These are phyloP conservation scores for Azorinus chamasolen DNA, from an alignment of 2,888 invertebrate species.

Conservation along the genomic window DNA sequence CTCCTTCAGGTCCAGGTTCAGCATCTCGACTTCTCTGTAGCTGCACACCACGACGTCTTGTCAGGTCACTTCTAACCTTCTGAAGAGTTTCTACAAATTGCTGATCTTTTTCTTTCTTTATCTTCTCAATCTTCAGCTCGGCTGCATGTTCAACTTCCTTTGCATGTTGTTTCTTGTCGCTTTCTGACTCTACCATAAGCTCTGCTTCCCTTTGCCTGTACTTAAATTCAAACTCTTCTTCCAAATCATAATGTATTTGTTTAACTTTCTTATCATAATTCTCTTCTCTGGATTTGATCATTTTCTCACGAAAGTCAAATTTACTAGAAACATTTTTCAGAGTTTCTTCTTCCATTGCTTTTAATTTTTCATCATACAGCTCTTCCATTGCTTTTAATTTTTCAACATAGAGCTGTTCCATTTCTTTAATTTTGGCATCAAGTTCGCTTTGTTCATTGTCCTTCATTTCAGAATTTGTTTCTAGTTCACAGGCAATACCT, in stretches of 20 bases:
- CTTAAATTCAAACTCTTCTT: slow-evolving; percentile 72
- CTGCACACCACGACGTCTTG: slow-evolving; percentile 17
- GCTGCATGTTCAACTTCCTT: slow-evolving; percentile 71
- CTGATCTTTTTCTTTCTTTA: slow-evolving; percentile 75
- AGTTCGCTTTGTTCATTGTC: no score
- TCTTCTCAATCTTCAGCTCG: slow-evolving; percentile 68
- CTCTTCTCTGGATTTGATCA: slow-evolving; percentile 44
- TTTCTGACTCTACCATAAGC: slow-evolving; percentile 65
- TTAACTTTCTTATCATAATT: slow-evolving; percentile 62
- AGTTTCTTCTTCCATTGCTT: slow-evolving; percentile 38
- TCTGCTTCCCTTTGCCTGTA: slow-evolving; percentile 71
- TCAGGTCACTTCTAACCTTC: slow-evolving; percentile 74
- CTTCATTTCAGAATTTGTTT: no score
- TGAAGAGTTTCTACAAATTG: slow-evolving; percentile 80
- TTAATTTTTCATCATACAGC: slow-evolving; percentile 30
- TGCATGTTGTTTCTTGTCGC: slow-evolving; percentile 66
- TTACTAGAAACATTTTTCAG: slow-evolving; percentile 37
- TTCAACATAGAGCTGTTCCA: slow-evolving; percentile 14
- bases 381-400: slow-evolving; percentile 1
- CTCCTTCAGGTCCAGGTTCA: slow-evolving; percentile 21
- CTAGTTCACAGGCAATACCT: no score
- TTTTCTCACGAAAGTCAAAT: slow-evolving; percentile 44
- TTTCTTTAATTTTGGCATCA: no score
- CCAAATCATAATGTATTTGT: slow-evolving; percentile 75
- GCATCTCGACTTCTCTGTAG: not conserved